A percentile compares a stretch with the other conserved stretches of the same genome.
phyloP scores from a whole-genome alignment of 2,888 invertebrate genomes.

The Spicauda simplicius region DNA sequence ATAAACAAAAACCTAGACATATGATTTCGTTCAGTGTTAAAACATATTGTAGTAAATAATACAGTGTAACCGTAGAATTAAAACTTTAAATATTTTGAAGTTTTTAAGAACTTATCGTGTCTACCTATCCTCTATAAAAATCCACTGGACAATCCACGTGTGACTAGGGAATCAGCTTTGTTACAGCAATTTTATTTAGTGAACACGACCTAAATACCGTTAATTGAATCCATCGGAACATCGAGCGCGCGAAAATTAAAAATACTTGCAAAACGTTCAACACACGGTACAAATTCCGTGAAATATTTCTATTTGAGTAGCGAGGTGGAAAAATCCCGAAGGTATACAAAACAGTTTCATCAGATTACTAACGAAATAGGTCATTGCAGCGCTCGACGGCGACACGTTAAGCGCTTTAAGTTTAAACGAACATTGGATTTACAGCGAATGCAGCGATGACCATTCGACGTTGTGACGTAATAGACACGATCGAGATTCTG shows the following conservation, averaged over 20 bases:
- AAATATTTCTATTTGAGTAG: constrained; percentile 4
- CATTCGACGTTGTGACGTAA: constrained; percentile 20
- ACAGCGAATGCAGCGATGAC: constrained; percentile 24
- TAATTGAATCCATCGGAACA: background rate
- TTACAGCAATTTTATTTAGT: background rate
- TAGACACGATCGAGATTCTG: background rate
- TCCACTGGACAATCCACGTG: too few relatives aligned
- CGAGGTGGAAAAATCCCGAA: constrained; percentile 18
- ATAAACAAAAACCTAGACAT: too few relatives aligned
- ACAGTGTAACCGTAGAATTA: too few relatives aligned
- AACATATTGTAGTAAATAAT: too few relatives aligned
- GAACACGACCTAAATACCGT: background rate
- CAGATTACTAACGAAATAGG: constrained; percentile 47
- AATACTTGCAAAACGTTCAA: background rate
- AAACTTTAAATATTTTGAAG: too few relatives aligned
- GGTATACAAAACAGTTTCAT: constrained; percentile 40
- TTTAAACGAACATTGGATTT: constrained; percentile 35
- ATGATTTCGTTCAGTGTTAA: too few relatives aligned
- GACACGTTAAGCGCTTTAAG: constrained; percentile 43
- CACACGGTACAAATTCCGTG: background rate
- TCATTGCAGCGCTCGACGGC: constrained; percentile 43
- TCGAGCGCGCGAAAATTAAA: background rate
- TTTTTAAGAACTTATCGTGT: too few relatives aligned
- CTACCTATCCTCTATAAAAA: too few relatives aligned
- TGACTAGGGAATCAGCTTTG: background rate